These are phyloP conservation scores for Microplitis manilae DNA, from an alignment of 2,888 invertebrate genomes.

Conservation along the genomic window DNA sequence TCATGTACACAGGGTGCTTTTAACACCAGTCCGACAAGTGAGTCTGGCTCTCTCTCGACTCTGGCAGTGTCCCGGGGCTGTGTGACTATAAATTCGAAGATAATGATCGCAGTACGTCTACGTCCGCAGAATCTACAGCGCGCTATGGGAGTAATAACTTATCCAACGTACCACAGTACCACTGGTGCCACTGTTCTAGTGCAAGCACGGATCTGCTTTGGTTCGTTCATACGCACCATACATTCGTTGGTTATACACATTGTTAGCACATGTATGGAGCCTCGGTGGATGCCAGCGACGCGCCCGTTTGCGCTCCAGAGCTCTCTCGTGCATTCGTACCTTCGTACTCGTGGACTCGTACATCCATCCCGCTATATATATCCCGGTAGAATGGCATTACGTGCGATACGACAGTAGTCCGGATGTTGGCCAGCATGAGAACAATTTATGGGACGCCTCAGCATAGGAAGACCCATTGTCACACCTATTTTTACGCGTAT, in stretches of 20 bases:
- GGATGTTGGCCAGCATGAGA: constrained; percentile 11
- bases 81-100: constrained; percentile 68
- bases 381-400: constrained; percentile 37
- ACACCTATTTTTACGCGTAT: not conserved
- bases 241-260: constrained; percentile 36
- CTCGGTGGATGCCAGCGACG: no score
- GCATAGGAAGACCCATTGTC: constrained; percentile 29
- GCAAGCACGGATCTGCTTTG: constrained; percentile 1
- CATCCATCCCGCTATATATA: constrained; percentile 33
- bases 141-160: constrained; percentile 71
- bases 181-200: no score
- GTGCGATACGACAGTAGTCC: constrained; percentile 24
- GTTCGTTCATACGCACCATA: constrained; percentile 40
- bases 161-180: constrained; percentile 60
- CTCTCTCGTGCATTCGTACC: constrained; percentile 9
- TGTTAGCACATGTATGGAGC: no score
- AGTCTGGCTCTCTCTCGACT: constrained; percentile 51
- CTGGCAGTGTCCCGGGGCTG: constrained; percentile 42
- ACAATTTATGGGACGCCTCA: constrained; percentile 30
- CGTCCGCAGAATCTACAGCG: constrained; percentile 69
- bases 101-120: constrained; percentile 72
- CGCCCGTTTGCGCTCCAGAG: constrained; percentile 5
- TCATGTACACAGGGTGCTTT: constrained; percentile 54
- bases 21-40: constrained; percentile 52
- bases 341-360: constrained; percentile 9